Evolutionary conservation across 2,888 invertebrate genomes (phyloP), one percentile per base, ranked within the genome.

Genomic region (Tetanocera ferruginea): DNA sequence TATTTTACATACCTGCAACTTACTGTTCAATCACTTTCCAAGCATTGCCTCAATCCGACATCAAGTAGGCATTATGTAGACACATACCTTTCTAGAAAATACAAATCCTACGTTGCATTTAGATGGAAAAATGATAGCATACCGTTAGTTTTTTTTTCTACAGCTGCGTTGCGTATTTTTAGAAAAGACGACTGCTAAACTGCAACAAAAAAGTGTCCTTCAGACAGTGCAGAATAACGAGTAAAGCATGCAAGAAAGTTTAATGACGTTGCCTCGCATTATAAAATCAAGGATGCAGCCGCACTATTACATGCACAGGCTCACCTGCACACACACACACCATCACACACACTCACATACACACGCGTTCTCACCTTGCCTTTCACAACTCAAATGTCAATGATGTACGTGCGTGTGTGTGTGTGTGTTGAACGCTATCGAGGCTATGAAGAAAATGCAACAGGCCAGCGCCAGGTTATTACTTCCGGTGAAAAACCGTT

Each of bases 261-360:
- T 76, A 76, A 76, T 76, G 76, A 76, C 76, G 76, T 76, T 37
- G 60, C 49, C 69, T 67, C 37, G 69, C 43, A 76, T 76, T 76
- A 69, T 76, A 69, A 69, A 76, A 76, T 76, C 76, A 76, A 76
- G 76, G 76, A 57, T 28, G n/a, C 31, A 37, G 60, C 37, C 17
- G 60, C 37, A 37, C 62, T 23, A 17, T 19, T 6, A 25, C 76
- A 71, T 25, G 11, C 34, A 17, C 71, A 31, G 17, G 25, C 67
- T 37, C 67, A 17, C 31, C 5, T 17, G 23, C 62, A 43, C n/a
- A 5, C 52, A 57, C 49, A 60, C 14, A 72, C 55, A 67, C 9
- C 43, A 62, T 14, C 62, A 70, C 17, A 66, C 51, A 69, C 55
- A 43, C 49, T 67, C 57, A 67, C 77, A 49, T 9, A 67, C 64